These are phyloP conservation scores for Diacarnus erythraeanus DNA, from an alignment of 37 sponge, comb jelly and placozoan species.

Conservation along the genomic window DNA sequence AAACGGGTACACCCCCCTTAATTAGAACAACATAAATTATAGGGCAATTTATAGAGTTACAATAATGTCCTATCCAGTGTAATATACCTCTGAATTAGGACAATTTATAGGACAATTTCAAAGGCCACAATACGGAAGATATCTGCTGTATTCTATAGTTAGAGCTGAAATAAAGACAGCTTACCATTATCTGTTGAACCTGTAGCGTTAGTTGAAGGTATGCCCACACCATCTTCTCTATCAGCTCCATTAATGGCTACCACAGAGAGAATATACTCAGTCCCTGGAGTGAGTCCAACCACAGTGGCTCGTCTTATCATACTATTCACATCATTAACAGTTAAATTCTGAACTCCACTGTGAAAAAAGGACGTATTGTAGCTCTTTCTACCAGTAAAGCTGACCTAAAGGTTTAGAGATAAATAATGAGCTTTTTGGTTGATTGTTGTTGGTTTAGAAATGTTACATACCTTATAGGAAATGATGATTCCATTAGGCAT, in stretches of 20 bases:
- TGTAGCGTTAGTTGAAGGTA: not conserved
- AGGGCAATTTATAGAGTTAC: too few species aligned
- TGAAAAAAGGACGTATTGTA: not conserved
- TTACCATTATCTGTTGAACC: not conserved
- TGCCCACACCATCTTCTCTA: slow-evolving; percentile 52
- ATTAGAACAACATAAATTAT: too few species aligned
- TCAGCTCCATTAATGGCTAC: slow-evolving; percentile 45
- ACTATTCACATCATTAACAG: not conserved
- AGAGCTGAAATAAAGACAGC: too few species aligned
- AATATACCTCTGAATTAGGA: too few species aligned
- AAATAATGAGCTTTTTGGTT: too few species aligned
- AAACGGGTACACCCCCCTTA: too few species aligned
- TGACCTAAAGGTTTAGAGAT: not conserved
- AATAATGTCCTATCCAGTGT: too few species aligned
- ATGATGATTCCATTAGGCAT: slow-evolving; percentile 62
- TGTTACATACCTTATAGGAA: slow-evolving; percentile 49
- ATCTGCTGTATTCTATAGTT: too few species aligned
- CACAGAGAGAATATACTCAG: slow-evolving; percentile 45
- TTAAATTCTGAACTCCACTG: not conserved
- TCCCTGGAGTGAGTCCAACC: slow-evolving; percentile 35
- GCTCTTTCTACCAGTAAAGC: not conserved
- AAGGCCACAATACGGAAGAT: too few species aligned
- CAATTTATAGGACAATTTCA: too few species aligned
- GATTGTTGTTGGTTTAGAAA: too few species aligned
- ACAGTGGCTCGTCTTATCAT: too few species aligned